Conservation (phyloP, 2,113 vertebrate genomes). For the Myodes glareolus region DNA sequence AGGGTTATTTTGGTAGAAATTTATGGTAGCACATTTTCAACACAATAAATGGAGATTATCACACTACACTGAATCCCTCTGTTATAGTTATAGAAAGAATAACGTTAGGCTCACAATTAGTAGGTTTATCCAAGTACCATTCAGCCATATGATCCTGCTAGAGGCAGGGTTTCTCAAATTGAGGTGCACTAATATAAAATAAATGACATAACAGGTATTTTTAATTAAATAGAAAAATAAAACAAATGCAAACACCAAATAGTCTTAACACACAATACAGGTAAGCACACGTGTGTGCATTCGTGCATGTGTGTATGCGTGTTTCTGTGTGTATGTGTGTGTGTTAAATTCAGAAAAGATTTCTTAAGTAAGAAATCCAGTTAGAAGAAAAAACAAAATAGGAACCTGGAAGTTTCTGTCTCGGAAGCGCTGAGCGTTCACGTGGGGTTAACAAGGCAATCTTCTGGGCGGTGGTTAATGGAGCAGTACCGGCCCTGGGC, state of each 20-base stretch:
- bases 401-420: background rate
- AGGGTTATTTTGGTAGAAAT: background rate
- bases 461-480: background rate
- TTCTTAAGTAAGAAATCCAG: background rate
- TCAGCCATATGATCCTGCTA: background rate
- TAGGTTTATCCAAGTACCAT: background rate
- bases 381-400: conserved; percentile 24
- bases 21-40: background rate
- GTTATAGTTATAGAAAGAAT: background rate
- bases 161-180: background rate
- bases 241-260: background rate
- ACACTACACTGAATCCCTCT: background rate
- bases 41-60: background rate
- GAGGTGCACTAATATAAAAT: background rate
- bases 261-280: background rate
- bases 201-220: background rate
- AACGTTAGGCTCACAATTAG: background rate
- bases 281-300: background rate
- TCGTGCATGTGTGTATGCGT: background rate
- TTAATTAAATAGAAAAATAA: background rate
- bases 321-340: background rate
- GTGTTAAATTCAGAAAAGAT: background rate
- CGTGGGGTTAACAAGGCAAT: background rate
- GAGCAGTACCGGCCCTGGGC: background rate
- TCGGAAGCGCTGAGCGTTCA: background rate